Evolutionary conservation across 1,140 invertebrate genomes (phyloP), one percentile per base, ranked within the genome.

Genomic region (Diorhabda sublineata): DNA sequence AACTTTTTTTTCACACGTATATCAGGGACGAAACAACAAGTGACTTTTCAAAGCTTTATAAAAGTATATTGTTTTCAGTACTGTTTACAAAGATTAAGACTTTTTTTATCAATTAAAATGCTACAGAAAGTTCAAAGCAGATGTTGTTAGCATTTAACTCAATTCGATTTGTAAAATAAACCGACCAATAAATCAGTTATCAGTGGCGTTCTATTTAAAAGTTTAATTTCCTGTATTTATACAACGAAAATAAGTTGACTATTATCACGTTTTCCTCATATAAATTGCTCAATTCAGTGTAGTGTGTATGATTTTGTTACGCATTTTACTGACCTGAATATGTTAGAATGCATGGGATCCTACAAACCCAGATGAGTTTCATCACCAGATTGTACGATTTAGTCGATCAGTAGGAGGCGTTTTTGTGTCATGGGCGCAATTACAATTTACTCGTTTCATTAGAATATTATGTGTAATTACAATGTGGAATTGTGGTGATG

Each of bases 311-410:
- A 42, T 7, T 42, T 5, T 59, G 61, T 43, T 45, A n/a, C 61
- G 42, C 61, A 62, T 62, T 44, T 62, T 62, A 43, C 61, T 62
- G 61, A 62, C 61, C 61, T 62, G 44, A 62, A 62, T 62, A 47
- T 42, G n/a, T 42, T 42, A 44, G 44, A 62, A 44, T 62, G 44
- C 42, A 44, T 62, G 42, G 43, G 42, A 62, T 62, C 43, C 43
- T 44, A 62, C 61, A 62, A 44, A 42, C 44, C 61, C 61, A 47
- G 61, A 62, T 62, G 61, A 44, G 44, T 62, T 62, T 62, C 61
- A 62, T 62, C 42, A 62, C 47, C 44, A 62, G 61, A 62, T 62
- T 62, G 47, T 52, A n/a, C n/a, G 47, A 52, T 52, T 52, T 52
- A 52, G n/a, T 3, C 47, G 47, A 52, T 8, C 47, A 52, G 47